phyloP scores from a whole-genome alignment of 2,113 vertebrate genomes.

The Bubo blakistoni region DNA sequence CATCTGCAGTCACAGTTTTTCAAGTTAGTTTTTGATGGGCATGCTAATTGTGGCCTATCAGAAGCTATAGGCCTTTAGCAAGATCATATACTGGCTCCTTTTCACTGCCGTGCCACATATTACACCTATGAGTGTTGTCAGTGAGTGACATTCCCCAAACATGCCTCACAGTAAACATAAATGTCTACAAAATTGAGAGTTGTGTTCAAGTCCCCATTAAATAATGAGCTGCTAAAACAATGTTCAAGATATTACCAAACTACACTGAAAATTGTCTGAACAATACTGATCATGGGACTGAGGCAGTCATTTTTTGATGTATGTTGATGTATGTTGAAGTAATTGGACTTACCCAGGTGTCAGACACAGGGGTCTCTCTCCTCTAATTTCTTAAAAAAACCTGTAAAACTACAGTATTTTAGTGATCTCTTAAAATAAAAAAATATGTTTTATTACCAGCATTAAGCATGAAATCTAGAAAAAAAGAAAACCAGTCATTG shows the following conservation, averaged over 20 bases:
- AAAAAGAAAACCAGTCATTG: background rate
- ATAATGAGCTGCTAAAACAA: background rate
- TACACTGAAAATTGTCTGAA: background rate
- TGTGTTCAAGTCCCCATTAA: background rate
- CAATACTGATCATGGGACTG: background rate
- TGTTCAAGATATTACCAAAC: background rate
- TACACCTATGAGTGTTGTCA: background rate
- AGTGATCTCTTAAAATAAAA: background rate
- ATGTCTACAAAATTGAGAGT: background rate
- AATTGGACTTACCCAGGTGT: background rate
- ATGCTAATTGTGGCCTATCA: background rate
- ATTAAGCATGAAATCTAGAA: background rate
- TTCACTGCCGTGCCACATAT: background rate
- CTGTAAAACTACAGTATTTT: background rate
- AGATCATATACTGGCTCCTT: background rate
- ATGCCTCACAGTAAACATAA: background rate
- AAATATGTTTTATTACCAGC: background rate
- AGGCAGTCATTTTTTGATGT: background rate
- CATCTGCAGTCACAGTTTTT: background rate
- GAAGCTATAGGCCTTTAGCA: background rate
- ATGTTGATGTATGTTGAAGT: background rate
- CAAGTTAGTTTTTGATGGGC: background rate
- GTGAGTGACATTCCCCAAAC: background rate
- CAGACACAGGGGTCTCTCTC: background rate
- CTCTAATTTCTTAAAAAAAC: background rate